phyloP scores from a whole-genome alignment of 2,113 vertebrate species.

The Crypturellus undulatus region DNA sequence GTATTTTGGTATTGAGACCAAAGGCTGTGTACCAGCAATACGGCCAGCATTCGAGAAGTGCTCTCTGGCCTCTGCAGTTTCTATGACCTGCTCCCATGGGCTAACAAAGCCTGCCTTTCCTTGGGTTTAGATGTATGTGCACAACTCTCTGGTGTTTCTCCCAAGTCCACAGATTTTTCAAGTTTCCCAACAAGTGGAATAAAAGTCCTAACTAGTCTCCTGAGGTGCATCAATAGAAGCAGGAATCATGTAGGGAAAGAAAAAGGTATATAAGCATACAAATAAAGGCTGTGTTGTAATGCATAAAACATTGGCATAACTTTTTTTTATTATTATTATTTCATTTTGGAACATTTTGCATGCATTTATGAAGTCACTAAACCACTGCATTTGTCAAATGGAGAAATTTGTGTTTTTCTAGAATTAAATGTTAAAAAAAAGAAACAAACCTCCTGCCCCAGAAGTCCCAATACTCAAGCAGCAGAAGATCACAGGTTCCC shows the following conservation, averaged over 20 bases:
- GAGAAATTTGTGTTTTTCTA: not conserved
- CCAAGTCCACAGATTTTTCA: not conserved
- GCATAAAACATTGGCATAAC: not conserved
- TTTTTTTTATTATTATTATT: not conserved
- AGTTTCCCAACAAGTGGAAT: not conserved
- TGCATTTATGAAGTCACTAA: not conserved
- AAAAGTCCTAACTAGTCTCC: not conserved
- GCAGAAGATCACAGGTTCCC: not conserved
- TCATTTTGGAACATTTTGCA: not conserved
- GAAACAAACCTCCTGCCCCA: not conserved
- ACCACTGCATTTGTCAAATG: not conserved
- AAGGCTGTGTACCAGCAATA: not conserved
- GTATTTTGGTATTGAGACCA: not conserved
- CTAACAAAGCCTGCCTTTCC: not conserved
- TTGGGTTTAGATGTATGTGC: too few relatives aligned
- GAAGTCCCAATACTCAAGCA: not conserved
- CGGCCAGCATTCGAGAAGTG: too few relatives aligned
- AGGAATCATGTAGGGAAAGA: not conserved
- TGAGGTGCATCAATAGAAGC: not conserved
- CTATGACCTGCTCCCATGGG: not conserved
- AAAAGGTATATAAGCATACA: not conserved
- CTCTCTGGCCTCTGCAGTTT: not conserved
- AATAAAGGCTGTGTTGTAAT: not conserved
- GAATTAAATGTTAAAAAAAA: not conserved
- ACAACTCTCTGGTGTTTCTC: not conserved